Evolutionary conservation across 2,113 vertebrate genomes (phyloP).

Genomic region (Salvelinus alpinus): DNA sequence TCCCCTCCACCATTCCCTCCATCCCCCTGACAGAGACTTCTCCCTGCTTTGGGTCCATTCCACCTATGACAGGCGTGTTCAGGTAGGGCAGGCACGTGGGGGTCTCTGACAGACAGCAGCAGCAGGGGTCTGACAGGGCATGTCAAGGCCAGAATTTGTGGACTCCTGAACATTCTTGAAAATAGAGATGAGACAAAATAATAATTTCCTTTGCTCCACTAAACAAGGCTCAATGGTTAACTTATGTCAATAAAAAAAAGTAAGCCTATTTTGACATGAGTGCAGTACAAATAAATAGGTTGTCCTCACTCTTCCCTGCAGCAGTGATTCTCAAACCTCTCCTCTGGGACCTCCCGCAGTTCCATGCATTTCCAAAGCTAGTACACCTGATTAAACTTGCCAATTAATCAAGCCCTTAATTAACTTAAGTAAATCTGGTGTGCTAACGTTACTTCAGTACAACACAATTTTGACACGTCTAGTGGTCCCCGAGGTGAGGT

Average conservation of each 20-base stretch:
- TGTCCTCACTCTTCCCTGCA: neutral
- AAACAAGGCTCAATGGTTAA: neutral
- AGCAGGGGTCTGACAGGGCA: constrained; percentile 41
- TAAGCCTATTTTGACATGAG: too few species aligned
- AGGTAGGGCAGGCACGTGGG: constrained; percentile 22
- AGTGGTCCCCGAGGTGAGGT: neutral
- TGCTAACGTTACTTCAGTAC: too few species aligned
- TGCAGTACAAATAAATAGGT: too few species aligned
- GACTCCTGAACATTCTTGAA: constrained; percentile 66
- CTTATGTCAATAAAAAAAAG: too few species aligned
- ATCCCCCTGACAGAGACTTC: neutral
- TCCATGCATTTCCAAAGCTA: too few species aligned
- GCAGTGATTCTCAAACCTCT: neutral
- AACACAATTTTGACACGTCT: too few species aligned
- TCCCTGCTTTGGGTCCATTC: neutral
- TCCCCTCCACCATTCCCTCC: neutral
- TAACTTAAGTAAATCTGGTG: too few species aligned
- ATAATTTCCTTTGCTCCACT: neutral
- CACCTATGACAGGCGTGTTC: constrained; percentile 18
- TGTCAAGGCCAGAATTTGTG: constrained; percentile 42
- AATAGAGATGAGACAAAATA: neutral
- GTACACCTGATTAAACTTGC: too few species aligned
- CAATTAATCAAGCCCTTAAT: too few species aligned
- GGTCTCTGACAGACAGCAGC: constrained; percentile 36
- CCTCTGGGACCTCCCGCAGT: too few species aligned